Conservation (phyloP, 2,113 vertebrate species). For the Phalacrocorax carbo region DNA sequence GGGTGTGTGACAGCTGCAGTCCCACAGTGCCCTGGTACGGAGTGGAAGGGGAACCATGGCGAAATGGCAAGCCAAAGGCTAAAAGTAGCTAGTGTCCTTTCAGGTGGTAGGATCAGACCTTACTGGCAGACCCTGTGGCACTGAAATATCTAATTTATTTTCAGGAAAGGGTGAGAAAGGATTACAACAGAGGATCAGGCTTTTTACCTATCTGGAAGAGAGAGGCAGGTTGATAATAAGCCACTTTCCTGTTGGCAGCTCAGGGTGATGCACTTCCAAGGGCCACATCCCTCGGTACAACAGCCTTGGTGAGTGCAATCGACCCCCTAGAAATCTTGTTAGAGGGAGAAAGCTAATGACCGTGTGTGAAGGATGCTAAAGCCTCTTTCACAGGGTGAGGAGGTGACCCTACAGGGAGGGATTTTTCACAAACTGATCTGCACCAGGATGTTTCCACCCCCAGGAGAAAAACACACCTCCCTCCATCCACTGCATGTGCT, state of each 20-base stretch:
- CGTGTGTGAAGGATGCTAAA: not conserved
- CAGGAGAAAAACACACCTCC: not conserved
- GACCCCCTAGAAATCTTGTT: not conserved
- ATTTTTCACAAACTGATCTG: not conserved
- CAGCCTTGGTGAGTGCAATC: not conserved
- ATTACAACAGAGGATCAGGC: slow-evolving; percentile 32
- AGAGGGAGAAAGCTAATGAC: not conserved
- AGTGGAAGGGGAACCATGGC: not conserved
- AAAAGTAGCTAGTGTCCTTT: not conserved
- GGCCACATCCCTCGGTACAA: not conserved
- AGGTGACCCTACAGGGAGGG: not conserved
- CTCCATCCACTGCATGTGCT: not conserved
- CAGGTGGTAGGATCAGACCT: not conserved
- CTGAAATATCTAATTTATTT: slow-evolving; percentile 53
- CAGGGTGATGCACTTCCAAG: not conserved
- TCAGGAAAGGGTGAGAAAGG: slow-evolving; percentile 32
- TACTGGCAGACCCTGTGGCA: not conserved
- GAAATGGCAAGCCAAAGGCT: not conserved
- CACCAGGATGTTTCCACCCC: not conserved
- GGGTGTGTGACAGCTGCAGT: not conserved
- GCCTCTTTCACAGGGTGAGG: not conserved
- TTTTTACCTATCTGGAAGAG: not conserved
- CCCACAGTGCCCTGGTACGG: not conserved
- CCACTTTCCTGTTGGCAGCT: not conserved
- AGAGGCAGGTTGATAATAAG: slow-evolving; percentile 7